Base-by-base conservation (phyloP, 2,113 vertebrate species). In the Corydoras sp. region DNA sequence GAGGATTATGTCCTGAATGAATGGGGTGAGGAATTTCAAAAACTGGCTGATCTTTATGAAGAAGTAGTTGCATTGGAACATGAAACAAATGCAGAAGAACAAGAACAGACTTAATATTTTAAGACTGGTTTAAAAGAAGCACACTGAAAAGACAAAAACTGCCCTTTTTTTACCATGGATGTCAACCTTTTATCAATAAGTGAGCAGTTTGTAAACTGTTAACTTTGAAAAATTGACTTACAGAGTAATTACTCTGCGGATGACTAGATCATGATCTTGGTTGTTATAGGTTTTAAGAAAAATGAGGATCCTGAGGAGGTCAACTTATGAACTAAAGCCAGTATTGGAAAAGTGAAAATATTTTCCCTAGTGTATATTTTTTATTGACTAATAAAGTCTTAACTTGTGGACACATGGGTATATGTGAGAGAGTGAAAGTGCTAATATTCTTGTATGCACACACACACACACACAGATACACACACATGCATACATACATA, bases 301-400 rank as follows among this genome's bases (percentile, higher is more conserved):
- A 80, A 89, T 89, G 85, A 88, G 83, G 51, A 58, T 82, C 76
- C 89, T 87, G 76, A 87, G 78, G 79, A 73, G 76, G 82, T 86
- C 84, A 83, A 83, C 76, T 8, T 84, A 78, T 85, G 73, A 82
- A 86, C 70, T 31, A 67, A 83, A 81, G 79, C 80, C 77, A 84
- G 80, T 81, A 77, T 79, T 70, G 79, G 86, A 83, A 89, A 87
- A 81, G 86, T 85, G 84, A 88, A 77, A 70, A 83, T 91, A 88
- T 91, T 94, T 93, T 94, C 92, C 91, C 90, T 92, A 92, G 88
- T 95, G 93, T 95, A 93, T 94, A 93, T 94, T 97, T 99, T 93
- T 94, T 89, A 92, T 92, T 91, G 88, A 87, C 93, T 86, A 94
- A 92, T 97, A 92, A 96, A 97, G 85, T 94, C 88, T 79, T 82